These are phyloP conservation scores for Agrochola lota DNA, from an alignment of 2,888 invertebrate genomes.

Conservation along the genomic window DNA sequence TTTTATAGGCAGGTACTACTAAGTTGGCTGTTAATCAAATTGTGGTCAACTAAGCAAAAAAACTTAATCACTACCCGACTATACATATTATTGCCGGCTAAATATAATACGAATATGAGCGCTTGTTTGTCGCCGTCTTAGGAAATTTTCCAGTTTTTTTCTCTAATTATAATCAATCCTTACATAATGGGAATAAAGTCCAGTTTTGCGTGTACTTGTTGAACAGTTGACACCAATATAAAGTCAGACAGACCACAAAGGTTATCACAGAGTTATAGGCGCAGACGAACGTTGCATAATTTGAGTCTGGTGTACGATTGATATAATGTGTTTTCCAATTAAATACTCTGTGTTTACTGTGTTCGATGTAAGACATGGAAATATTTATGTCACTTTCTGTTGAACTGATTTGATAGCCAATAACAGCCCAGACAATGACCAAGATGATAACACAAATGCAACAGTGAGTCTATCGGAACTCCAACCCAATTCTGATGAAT, in stretches of 20 bases:
- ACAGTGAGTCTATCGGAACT: neutral
- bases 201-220: conserved; percentile 41
- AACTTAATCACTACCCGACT: conserved; percentile 6
- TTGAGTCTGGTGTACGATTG: conserved; percentile 51
- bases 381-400: neutral
- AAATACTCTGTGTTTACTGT: conserved; percentile 10
- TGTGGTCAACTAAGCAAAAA: conserved; percentile 4
- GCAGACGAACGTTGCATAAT: conserved; percentile 64
- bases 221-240: conserved; percentile 54
- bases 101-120: conserved; percentile 32
- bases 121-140: conserved; percentile 1
- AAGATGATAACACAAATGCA: neutral
- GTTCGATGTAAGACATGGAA: neutral
- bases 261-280: conserved; percentile 58
- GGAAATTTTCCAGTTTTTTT: conserved; percentile 56
- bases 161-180: conserved; percentile 40
- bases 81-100: conserved; percentile 21
- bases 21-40: neutral
- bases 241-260: conserved; percentile 60
- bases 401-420: neutral
- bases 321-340: conserved; percentile 36
- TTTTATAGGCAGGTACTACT: neutral
- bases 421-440: neutral
- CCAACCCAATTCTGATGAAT: neutral
- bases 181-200: conserved; percentile 53